Percentiles rank a stretch among this genome's conserved stretches.
Conservation (phyloP, 2,888 invertebrate genomes). For the Cephonodes hylas region DNA sequence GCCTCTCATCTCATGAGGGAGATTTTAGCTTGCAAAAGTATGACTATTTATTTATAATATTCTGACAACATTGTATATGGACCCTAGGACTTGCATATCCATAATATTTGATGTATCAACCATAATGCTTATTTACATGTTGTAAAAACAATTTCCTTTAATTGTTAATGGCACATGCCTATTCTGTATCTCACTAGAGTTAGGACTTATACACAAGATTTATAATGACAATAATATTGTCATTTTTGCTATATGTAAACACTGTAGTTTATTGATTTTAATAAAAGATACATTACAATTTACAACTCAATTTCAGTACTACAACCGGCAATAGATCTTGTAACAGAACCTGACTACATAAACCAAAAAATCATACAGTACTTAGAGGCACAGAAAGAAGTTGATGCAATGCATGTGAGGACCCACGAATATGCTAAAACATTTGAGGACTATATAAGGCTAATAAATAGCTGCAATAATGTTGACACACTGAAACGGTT, state of each 20-base stretch:
- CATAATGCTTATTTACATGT: too few relatives aligned
- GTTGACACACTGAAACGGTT: constrained; percentile 91
- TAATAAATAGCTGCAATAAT: constrained; percentile 90
- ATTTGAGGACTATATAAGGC: constrained; percentile 93
- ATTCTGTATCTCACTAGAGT: background rate
- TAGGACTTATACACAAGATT: too few relatives aligned
- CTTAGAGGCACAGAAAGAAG: constrained; percentile 89
- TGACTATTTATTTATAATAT: constrained; percentile 25
- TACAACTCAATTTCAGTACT: constrained; percentile 85
- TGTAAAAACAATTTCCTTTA: too few relatives aligned
- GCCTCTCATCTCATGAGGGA: constrained; percentile 90
- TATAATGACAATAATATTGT: too few relatives aligned
- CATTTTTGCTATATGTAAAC: too few relatives aligned
- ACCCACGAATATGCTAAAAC: constrained; percentile 94
- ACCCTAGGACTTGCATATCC: too few relatives aligned
- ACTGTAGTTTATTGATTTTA: too few relatives aligned
- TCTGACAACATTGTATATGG: too few relatives aligned
- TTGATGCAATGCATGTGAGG: constrained; percentile 88
- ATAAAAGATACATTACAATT: too few relatives aligned
- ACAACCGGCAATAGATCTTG: constrained; percentile 89
- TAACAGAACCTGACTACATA: constrained; percentile 95
- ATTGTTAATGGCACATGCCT: too few relatives aligned
- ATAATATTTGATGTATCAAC: too few relatives aligned
- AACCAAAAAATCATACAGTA: constrained; percentile 93
- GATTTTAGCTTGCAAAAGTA: constrained; percentile 92